Percentiles rank a stretch among this genome's conserved stretches.
Evolutionary conservation across 2,113 vertebrate species (phyloP).

Genomic region (Anguilla japonica): DNA sequence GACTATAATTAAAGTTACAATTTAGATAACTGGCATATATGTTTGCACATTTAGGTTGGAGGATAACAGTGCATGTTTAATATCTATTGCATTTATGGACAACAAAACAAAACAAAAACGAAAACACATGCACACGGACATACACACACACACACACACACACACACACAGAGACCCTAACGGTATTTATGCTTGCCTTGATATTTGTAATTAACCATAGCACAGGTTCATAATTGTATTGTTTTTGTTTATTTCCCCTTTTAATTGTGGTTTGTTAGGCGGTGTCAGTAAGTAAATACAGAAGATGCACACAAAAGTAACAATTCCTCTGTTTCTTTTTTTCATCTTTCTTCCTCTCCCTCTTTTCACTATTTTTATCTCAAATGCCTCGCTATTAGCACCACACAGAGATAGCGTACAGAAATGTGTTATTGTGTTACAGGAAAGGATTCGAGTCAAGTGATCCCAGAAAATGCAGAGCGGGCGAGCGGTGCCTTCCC

Average conservation of each 20-base stretch:
- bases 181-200: too few species aligned
- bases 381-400: constrained; percentile 41
- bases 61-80: too few species aligned
- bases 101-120: background rate
- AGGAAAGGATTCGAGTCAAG: constrained; percentile 70
- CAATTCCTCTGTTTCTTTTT: background rate
- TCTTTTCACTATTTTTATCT: constrained; percentile 28
- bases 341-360: constrained; percentile 10
- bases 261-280: background rate
- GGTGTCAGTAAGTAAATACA: background rate
- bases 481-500: constrained; percentile 29
- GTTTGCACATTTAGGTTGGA: too few species aligned
- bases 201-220: background rate
- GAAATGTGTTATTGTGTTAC: constrained; percentile 39
- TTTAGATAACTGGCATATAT: too few species aligned
- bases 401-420: constrained; percentile 23
- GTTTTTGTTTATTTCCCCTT: background rate
- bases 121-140: too few species aligned
- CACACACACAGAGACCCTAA: background rate
- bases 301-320: background rate
- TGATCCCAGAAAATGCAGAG: constrained; percentile 34
- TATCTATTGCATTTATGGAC: too few species aligned
- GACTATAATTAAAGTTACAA: too few species aligned
- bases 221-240: background rate
- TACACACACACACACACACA: background rate